Percentiles rank a stretch among this genome's conserved stretches.
phyloP scores from a whole-genome alignment of 1,140 invertebrate species.

The Drosophila seguyi region DNA sequence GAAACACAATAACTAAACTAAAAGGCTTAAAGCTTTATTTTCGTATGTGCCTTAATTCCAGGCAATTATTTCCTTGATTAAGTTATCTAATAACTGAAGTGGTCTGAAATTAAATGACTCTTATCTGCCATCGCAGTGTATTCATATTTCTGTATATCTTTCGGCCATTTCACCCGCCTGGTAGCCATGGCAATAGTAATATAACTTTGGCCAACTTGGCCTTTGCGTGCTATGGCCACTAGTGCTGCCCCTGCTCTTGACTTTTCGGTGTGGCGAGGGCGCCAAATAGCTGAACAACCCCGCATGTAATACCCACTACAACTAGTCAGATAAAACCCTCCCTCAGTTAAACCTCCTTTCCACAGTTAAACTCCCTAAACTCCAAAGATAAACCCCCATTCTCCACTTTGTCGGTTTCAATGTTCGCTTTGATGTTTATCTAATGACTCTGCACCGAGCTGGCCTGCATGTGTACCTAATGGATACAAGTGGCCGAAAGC shows the following conservation, averaged over 20 bases:
- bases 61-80: not conserved
- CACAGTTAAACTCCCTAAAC: not conserved
- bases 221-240: conserved; percentile 54
- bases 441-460: conserved; percentile 34
- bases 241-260: conserved; percentile 56
- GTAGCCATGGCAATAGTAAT: conserved; percentile 37
- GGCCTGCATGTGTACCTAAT: conserved; percentile 32
- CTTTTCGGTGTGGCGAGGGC: conserved; percentile 35
- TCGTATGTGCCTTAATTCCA: not conserved
- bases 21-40: not conserved
- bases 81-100: conserved; percentile 6
- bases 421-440: conserved; percentile 52
- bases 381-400: conserved; percentile 8
- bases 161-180: conserved; percentile 3
- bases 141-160: conserved; percentile 32
- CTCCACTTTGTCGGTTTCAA: conserved; percentile 41
- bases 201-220: conserved; percentile 40
- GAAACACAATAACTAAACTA: not conserved
- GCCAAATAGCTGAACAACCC: conserved; percentile 6
- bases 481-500: conserved; percentile 35
- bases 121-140: conserved; percentile 25
- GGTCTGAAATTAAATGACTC: not conserved
- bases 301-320: not conserved
- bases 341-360: too few relatives aligned
- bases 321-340: not conserved